These are phyloP conservation scores for Pseudorasbora parva DNA, from an alignment of 2,113 vertebrate species.

Conservation along the genomic window DNA sequence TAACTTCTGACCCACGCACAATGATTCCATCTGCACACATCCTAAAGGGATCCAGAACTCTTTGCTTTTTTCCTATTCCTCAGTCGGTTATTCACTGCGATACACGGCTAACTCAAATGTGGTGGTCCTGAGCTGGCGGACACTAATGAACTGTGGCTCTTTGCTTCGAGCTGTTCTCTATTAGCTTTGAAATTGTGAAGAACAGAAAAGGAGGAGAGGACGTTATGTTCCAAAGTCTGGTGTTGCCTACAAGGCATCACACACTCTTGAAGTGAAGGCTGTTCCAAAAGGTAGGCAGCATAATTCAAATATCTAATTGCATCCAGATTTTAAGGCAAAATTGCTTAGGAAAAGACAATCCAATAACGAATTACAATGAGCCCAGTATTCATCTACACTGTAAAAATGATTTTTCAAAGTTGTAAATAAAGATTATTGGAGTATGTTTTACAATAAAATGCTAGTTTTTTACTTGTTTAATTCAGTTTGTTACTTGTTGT, in stretches of 20 bases:
- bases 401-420: not conserved
- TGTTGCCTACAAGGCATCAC: not conserved
- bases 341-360: too few relatives aligned
- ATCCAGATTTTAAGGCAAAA: too few relatives aligned
- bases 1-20: slow-evolving; percentile 7
- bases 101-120: slow-evolving; percentile 46
- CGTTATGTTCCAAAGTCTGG: not conserved
- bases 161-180: slow-evolving; percentile 45
- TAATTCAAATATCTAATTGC: too few relatives aligned
- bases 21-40: slow-evolving; percentile 13
- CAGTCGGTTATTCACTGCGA: slow-evolving; percentile 35
- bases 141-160: slow-evolving; percentile 29
- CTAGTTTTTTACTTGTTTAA: too few relatives aligned
- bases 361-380: too few relatives aligned
- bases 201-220: slow-evolving; percentile 9
- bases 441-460: too few relatives aligned
- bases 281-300: not conserved
- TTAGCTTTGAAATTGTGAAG: slow-evolving; percentile 57
- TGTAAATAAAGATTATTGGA: too few relatives aligned
- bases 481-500: too few relatives aligned
- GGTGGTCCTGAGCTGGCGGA: slow-evolving; percentile 58
- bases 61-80: not conserved
- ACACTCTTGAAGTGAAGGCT: not conserved
- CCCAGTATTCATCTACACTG: not conserved
- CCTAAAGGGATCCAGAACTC: not conserved